Percentiles rank a stretch among this genome's conserved stretches.
phyloP scores from a whole-genome alignment of 2,113 vertebrate genomes.

The Mixornis gularis region DNA sequence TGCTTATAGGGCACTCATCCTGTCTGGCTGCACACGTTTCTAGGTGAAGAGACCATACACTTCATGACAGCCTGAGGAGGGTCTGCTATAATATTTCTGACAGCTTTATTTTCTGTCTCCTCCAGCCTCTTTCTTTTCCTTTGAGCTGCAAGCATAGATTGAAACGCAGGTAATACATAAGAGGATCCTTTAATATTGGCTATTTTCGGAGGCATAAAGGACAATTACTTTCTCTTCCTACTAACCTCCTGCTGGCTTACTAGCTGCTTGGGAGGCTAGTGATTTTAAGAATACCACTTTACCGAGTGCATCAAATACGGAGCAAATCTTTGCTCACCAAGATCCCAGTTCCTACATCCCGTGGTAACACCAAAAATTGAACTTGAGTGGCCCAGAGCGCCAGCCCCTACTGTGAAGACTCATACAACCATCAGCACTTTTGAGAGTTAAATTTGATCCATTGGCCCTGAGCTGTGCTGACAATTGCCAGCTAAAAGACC shows the following conservation, averaged over 20 bases:
- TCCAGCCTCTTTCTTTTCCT: slow-evolving; percentile 13
- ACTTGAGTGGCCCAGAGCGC: slow-evolving; percentile 67
- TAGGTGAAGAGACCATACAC: neutral
- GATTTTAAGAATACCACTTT: slow-evolving; percentile 67
- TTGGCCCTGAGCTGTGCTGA: slow-evolving; percentile 66
- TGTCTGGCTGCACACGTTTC: neutral
- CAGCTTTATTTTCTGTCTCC: slow-evolving; percentile 34
- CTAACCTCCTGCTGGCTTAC: slow-evolving; percentile 57
- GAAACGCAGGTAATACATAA: slow-evolving; percentile 43
- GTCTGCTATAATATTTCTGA: slow-evolving; percentile 21
- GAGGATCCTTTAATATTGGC: slow-evolving; percentile 62
- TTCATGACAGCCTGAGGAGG: slow-evolving; percentile 7
- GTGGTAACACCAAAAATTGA: slow-evolving; percentile 62
- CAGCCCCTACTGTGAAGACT: slow-evolving; percentile 69
- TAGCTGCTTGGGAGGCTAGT: slow-evolving; percentile 61
- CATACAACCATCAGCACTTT: slow-evolving; percentile 68
- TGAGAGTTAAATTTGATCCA: slow-evolving; percentile 69
- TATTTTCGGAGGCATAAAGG: slow-evolving; percentile 59
- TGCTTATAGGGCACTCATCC: neutral
- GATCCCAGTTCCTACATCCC: slow-evolving; percentile 59
- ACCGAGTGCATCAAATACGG: slow-evolving; percentile 66
- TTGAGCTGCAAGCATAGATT: neutral
- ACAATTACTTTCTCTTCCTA: slow-evolving; percentile 59
- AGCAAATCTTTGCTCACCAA: slow-evolving; percentile 63
- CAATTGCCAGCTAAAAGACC: slow-evolving; percentile 73